These are phyloP conservation scores for Volucella zonaria DNA, from an alignment of 2,888 invertebrate genomes.

Conservation along the genomic window DNA sequence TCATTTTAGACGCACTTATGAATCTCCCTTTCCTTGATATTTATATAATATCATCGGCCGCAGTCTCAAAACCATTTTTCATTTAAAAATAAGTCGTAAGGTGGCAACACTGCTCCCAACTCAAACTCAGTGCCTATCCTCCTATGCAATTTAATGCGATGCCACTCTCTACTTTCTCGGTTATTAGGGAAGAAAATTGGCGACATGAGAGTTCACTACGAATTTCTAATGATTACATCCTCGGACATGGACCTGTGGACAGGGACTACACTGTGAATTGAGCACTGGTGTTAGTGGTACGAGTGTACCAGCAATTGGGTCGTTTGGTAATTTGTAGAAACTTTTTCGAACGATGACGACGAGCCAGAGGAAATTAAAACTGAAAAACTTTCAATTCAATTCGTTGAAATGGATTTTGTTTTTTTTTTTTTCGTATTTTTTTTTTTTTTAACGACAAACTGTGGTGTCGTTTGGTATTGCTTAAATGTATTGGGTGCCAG, in stretches of 20 bases:
- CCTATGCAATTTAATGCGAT: conserved; percentile 33
- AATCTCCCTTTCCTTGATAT: too few relatives aligned
- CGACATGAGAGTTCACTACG: conserved; percentile 6
- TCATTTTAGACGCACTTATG: too few relatives aligned
- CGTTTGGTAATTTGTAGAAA: conserved; percentile 31
- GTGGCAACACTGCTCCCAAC: too few relatives aligned
- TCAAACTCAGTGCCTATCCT: conserved; percentile 3
- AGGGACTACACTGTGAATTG: too few relatives aligned
- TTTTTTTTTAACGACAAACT: too few relatives aligned
- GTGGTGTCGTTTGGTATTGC: too few relatives aligned
- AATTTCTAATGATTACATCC: conserved; percentile 47
- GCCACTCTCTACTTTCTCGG: background rate
- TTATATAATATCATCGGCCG: too few relatives aligned
- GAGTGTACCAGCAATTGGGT: conserved; percentile 34
- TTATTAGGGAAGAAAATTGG: conserved; percentile 9
- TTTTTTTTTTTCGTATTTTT: too few relatives aligned
- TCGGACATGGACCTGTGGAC: conserved; percentile 8
- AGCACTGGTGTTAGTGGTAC: background rate
- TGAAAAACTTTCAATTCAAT: conserved; percentile 24
- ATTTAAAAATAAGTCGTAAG: too few relatives aligned
- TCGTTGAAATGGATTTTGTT: conserved; percentile 23
- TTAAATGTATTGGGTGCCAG: too few relatives aligned
- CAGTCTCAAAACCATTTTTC: too few relatives aligned
- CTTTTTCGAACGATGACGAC: background rate
- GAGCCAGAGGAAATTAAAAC: conserved; percentile 6